These are phyloP conservation scores for Fragum sueziense DNA, from an alignment of 2,888 invertebrate species.

Conservation along the genomic window DNA sequence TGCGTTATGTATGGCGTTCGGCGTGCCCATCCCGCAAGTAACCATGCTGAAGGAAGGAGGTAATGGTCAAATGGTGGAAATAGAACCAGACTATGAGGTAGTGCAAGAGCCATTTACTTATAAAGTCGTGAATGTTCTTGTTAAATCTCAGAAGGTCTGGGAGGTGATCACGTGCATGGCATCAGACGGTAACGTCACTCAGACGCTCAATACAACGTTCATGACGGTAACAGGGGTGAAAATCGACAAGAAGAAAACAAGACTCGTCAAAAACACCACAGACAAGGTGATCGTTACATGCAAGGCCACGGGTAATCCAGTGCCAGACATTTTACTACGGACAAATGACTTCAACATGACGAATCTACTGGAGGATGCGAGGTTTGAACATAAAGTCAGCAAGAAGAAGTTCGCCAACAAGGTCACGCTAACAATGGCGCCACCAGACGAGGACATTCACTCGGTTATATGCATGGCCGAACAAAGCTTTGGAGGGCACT, in stretches of 20 bases:
- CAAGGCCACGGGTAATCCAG: conserved; percentile 11
- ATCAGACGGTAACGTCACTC: background rate
- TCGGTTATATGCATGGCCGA: background rate
- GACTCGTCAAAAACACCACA: conserved; percentile 8
- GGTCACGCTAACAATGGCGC: background rate
- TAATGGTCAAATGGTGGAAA: background rate
- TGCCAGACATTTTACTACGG: conserved; percentile 1
- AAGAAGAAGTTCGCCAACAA: background rate
- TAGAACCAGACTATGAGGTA: background rate
- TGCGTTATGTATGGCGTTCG: background rate
- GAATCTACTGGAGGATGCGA: background rate
- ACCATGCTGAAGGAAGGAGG: background rate
- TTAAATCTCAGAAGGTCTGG: background rate
- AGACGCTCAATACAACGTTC: background rate
- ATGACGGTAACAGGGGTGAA: background rate
- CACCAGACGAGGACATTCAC: background rate
- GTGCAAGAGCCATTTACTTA: background rate
- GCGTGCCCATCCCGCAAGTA: background rate
- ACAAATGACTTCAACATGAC: background rate
- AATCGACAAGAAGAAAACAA: conserved; percentile 10
- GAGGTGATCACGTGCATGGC: background rate
- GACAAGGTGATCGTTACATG: background rate
- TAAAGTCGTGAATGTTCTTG: background rate
- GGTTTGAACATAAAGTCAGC: background rate
- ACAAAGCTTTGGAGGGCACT: background rate